A percentile compares a stretch with the other conserved stretches of the same genome.
These are phyloP conservation scores for Chaetorhynchus papuensis DNA, from an alignment of 2,113 vertebrate species.

Conservation along the genomic window DNA sequence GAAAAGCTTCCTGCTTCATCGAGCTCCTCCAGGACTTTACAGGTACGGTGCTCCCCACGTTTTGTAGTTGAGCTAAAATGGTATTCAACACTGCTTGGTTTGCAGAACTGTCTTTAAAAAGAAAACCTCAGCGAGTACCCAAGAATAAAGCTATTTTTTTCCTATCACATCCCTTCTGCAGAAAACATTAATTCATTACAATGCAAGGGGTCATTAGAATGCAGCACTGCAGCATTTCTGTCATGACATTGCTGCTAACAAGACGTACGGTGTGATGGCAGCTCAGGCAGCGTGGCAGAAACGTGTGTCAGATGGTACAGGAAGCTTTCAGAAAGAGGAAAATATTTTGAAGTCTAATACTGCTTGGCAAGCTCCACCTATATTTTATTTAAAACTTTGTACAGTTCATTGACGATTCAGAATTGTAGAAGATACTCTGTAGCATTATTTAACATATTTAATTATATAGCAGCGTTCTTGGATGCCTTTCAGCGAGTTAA, in stretches of 20 bases:
- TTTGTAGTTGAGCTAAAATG: background rate
- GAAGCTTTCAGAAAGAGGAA: background rate
- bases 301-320: background rate
- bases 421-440: background rate
- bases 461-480: background rate
- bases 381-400: conserved; percentile 29
- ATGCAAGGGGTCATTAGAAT: background rate
- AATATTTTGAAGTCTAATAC: conserved; percentile 3
- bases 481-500: background rate
- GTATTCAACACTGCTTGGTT: background rate
- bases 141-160: background rate
- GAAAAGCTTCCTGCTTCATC: conserved; percentile 82
- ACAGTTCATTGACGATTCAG: background rate
- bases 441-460: conserved; percentile 33
- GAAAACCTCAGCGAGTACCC: background rate
- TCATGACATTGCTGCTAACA: conserved; percentile 1
- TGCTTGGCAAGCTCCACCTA: conserved; percentile 5
- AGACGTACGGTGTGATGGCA: background rate
- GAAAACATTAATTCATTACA: background rate
- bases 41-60: conserved; percentile 66
- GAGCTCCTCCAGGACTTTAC: conserved; percentile 83
- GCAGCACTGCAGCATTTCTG: background rate
- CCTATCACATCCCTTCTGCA: background rate
- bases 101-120: background rate
- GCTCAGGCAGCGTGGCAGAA: background rate